Evolutionary conservation across 2,113 vertebrate species (phyloP), one percentile per base, ranked within the genome.

Genomic region (Oryctolagus cuniculus): DNA sequence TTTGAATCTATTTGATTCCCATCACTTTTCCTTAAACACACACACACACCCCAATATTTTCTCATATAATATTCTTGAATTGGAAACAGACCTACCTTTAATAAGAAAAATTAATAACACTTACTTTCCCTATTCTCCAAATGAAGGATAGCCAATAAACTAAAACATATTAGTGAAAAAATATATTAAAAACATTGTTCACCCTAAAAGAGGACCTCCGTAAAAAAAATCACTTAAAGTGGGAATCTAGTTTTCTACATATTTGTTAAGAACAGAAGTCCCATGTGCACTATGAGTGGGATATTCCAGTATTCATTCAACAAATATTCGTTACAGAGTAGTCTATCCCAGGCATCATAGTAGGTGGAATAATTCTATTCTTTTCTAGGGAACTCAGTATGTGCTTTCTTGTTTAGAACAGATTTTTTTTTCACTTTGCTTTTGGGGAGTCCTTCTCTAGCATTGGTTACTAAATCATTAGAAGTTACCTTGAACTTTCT

Each of bases 51-150:
- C 55, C 15, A 73, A n/a, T 19, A n/a, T 72, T 64, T 53, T 96
- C 95, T 78, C 93, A 73, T 88, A n/a, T 81, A 90, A 74, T 94
- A 90, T 90, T 83, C 44, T 77, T 27, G 94, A 91, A 93, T 90
- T 95, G 63, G 82, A 95, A 96, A 87, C 93, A 97, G 83, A 92
- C 53, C 87, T 93, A 93, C 51, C 70, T 93, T 95, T 95, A 96
- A 81, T 36, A 84, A 94, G 73, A 84, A 91, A 94, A 75, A 87
- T 91, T 67, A 89, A 96, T 77, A 61, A 2, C 72, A 29, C 96
- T 96, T 93, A 72, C 67, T 94, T 96, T 96, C 81, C 27, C 49
- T 27, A 83, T 93, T 92, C 87, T 95, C 58, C 31, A 93, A 94
- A 61, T 83, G 58, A 90, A 75, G 73, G 31, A 93, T 88, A 85